phyloP scores from a whole-genome alignment of 2,113 vertebrate species.

The Empidonax alnorum region DNA sequence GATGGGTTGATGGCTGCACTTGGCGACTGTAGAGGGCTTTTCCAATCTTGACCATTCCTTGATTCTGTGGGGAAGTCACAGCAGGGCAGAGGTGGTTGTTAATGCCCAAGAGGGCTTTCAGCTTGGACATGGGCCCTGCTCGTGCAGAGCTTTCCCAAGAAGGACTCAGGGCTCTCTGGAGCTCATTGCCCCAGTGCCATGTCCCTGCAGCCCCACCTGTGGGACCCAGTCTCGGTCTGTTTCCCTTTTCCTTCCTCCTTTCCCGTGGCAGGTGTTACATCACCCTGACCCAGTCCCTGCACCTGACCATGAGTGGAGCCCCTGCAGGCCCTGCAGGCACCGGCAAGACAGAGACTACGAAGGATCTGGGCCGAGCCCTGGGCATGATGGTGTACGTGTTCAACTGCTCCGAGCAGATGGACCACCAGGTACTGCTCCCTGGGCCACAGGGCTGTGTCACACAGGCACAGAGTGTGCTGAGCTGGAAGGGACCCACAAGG shows the following conservation, averaged over 20 bases:
- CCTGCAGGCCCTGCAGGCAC: conserved; percentile 93
- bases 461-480: background rate
- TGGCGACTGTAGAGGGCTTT: background rate
- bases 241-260: background rate
- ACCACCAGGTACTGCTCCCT: conserved; percentile 86
- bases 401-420: conserved; percentile 99
- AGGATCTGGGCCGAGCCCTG: conserved; percentile 91
- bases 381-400: conserved; percentile 97
- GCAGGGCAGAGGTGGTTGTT: background rate
- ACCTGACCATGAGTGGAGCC: conserved; percentile 94
- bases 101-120: background rate
- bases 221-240: background rate
- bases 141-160: background rate
- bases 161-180: background rate
- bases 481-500: background rate
- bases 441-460: rapidly evolving
- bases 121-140: background rate
- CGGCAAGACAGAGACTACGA: conserved; percentile 96
- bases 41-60: background rate
- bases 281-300: conserved; percentile 93
- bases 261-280: conserved; percentile 87
- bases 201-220: background rate
- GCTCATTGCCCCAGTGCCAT: background rate
- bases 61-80: background rate
- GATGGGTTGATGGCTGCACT: background rate